Evolutionary conservation across 2,888 invertebrate species (phyloP), one percentile per base, ranked within the genome.

Genomic region (Nephrotoma guestfalica): DNA sequence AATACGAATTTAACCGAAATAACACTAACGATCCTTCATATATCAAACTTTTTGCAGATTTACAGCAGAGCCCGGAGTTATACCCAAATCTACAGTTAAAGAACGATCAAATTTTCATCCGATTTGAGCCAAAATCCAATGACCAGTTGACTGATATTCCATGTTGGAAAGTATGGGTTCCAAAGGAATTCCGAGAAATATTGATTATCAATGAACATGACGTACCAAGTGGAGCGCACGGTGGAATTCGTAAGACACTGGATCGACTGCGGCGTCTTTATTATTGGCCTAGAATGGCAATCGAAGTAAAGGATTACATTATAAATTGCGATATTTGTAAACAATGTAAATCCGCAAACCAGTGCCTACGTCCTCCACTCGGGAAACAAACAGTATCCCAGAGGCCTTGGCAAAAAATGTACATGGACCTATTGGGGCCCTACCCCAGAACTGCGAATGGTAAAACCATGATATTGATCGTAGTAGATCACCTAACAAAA

Each of bases 201-300:
- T 71, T 45, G 18, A 84, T 13, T n/a, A 9, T 83, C 45, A 45
- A 41, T n/a, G 42, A 30, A 30, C 41, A 30, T 13, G 11, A 41
- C 6, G 15, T 15, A 57, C 57, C 57, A 4, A 15, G 5, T 57
- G 57, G 57, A 13, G 57, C 57, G 5, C 57, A 57, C 15, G 57
- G 57, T 6, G 57, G 57, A 57, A 57, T 57, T 9, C 4, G 57
- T 5, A 57, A 57, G 11, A 57, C 57, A 15, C 11, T 57, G n/a
- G 57, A 7, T n/a, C n/a, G n/a, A n/a, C n/a, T n/a, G n/a, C n/a
- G n/a, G n/a, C n/a, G n/a, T n/a, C n/a, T n/a, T n/a, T 87, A 87
- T 47, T 87, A 87, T 51, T 87, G 87, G 87, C 87, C 87, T 18
- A 51, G 40, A 41, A 51, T 87, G 86, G 40, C 13, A 7, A 3